These are phyloP conservation scores for Corvus moneduloides DNA, from an alignment of 2,113 vertebrate genomes.

Conservation along the genomic window DNA sequence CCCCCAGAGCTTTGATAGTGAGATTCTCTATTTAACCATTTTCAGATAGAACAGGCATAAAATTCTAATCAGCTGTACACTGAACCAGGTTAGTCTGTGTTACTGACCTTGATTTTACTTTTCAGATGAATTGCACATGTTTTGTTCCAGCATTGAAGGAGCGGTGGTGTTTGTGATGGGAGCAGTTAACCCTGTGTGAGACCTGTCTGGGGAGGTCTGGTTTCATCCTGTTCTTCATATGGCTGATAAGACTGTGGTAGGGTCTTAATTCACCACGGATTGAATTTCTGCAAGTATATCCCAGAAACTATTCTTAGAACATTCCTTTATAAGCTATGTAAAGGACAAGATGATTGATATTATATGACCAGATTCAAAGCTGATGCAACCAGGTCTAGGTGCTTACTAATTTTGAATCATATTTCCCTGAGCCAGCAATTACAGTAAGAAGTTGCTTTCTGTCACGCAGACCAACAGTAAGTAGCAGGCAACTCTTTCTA, in stretches of 20 bases:
- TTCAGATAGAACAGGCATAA: neutral
- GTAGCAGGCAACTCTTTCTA: neutral
- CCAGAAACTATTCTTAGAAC: neutral
- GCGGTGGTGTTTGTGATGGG: neutral
- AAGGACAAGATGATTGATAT: neutral
- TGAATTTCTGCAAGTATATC: neutral
- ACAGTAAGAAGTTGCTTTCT: neutral
- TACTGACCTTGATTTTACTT: neutral
- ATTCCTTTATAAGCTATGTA: neutral
- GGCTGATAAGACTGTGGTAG: neutral
- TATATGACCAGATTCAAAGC: neutral
- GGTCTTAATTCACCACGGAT: neutral
- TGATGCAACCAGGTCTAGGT: neutral
- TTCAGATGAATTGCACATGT: neutral
- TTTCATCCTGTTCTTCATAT: neutral
- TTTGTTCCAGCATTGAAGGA: neutral
- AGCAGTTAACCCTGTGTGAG: neutral
- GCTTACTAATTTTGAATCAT: neutral
- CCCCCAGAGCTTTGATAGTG: accelerated
- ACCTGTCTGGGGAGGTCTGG: neutral
- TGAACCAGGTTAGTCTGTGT: neutral
- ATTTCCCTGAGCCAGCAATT: neutral
- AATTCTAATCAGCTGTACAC: neutral
- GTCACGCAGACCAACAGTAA: neutral
- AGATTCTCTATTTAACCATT: neutral